These are phyloP conservation scores for Lycocerus yunnanus DNA, from an alignment of 2,888 invertebrate genomes.

Conservation along the genomic window DNA sequence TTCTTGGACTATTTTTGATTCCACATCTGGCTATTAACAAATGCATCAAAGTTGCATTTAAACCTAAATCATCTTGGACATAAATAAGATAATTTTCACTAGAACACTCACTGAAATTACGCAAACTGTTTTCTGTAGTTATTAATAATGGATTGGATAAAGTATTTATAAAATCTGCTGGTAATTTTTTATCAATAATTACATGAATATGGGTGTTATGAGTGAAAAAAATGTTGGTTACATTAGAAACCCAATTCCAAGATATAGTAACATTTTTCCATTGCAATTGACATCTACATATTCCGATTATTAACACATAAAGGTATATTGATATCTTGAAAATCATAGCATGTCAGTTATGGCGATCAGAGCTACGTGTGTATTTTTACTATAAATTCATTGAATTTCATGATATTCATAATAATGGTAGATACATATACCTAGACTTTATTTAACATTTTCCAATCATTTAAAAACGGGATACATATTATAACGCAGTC, in stretches of 20 bases:
- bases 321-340: background rate
- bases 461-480: too few relatives aligned
- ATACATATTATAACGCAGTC: too few relatives aligned
- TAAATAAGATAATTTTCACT: background rate
- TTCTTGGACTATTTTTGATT: background rate
- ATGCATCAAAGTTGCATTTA: background rate
- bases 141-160: background rate
- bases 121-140: background rate
- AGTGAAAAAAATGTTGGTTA: background rate
- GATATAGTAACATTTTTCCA: background rate
- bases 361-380: too few relatives aligned
- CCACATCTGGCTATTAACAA: background rate
- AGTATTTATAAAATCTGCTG: background rate
- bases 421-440: too few relatives aligned
- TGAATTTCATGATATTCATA: too few relatives aligned
- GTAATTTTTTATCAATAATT: background rate
- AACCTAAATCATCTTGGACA: background rate
- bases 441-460: too few relatives aligned
- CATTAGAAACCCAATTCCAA: too few relatives aligned
- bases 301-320: background rate
- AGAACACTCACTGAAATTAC: background rate
- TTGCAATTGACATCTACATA: background rate
- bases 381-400: too few relatives aligned
- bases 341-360: too few relatives aligned
- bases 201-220: background rate